Evolutionary conservation across 2,113 vertebrate species (phyloP).

Genomic region (Strix uralensis): DNA sequence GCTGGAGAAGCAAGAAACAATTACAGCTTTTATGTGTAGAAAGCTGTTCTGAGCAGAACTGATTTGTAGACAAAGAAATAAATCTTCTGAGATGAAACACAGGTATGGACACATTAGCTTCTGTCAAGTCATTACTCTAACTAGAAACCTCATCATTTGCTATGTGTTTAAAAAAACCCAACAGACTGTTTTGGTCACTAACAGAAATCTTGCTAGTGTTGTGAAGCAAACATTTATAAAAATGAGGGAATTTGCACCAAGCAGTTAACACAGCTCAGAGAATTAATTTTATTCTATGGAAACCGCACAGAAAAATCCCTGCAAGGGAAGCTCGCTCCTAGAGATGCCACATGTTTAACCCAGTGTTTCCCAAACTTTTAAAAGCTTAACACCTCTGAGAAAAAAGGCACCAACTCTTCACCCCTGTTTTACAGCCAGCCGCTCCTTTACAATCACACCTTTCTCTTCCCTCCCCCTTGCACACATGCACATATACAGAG

Average conservation of each 20-base stretch:
- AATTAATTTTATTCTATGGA: slow-evolving; percentile 43
- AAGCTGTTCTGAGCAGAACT: slow-evolving; percentile 7
- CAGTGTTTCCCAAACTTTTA: slow-evolving; percentile 48
- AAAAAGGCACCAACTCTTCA: slow-evolving; percentile 55
- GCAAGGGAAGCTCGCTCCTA: not conserved
- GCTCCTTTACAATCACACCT: slow-evolving; percentile 12
- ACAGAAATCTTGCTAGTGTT: not conserved
- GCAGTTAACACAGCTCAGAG: slow-evolving; percentile 53
- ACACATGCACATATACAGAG: not conserved
- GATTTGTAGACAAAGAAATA: slow-evolving; percentile 36
- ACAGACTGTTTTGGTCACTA: not conserved
- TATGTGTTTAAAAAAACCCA: not conserved
- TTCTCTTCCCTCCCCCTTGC: not conserved
- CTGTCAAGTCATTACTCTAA: not conserved
- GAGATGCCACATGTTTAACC: slow-evolving; percentile 41
- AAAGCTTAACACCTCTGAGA: slow-evolving; percentile 57
- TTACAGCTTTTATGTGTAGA: slow-evolving; percentile 27
- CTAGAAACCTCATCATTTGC: not conserved
- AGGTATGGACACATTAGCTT: slow-evolving; percentile 1
- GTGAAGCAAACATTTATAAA: slow-evolving; percentile 27
- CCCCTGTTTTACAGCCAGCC: slow-evolving; percentile 40
- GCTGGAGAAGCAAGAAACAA: slow-evolving; percentile 4
- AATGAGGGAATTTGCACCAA: slow-evolving; percentile 40
- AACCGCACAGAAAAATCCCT: slow-evolving; percentile 17
- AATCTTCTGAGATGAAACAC: not conserved